Base-by-base conservation (phyloP, 30 jellyfish, hydroid and myxozoan genomes). In the Cassiopea xamachana region DNA sequence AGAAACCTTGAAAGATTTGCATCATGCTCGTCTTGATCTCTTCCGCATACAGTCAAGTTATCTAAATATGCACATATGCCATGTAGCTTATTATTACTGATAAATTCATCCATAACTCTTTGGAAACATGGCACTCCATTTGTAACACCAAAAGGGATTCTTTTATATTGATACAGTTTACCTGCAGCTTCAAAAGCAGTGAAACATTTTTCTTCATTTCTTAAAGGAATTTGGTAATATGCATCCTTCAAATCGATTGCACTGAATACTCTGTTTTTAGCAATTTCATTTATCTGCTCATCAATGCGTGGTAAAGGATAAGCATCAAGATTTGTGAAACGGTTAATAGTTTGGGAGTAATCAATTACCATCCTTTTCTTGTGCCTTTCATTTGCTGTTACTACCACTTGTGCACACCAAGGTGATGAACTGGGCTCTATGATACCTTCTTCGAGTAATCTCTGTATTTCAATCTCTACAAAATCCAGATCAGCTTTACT, bases 391-490 rank as follows among this genome's bases (percentile, higher is more conserved):
- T 86, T 81, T 47, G 16, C 43, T n/a, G 88, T 39, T 2, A 93
- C 96, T 1, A 90, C 84, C 10, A 93, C 95, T 62, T 93, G 98
- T 14, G 98, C 96, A 50, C 98, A 70, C 97, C 98, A 78, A 1
- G 98, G 98, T 8, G 98, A 93, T 1, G 73, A 75, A 59, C 97
- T 87, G 18, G 86, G 98, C 77, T 93, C 96, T 6, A 90, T 90
- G 50, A 82, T 85, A 12, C 94, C 98, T n/a, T 93, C 93, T 14
- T 19, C 0, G 76, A 80, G 97, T 60, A 89, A 84, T n/a, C 92
- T 70, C 7, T 89, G 58, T 15, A 76, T 75, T 49, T 82, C 97
- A 2, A 67, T 44, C 27, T 51, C 80, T 46, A 89, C 90, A 64
- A 89, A 89, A 10, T 51, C 76, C 79, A 1, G 47, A 72, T 93